Base-by-base conservation (phyloP, 2,888 invertebrate genomes). In the Chloroclystis v-ata region DNA sequence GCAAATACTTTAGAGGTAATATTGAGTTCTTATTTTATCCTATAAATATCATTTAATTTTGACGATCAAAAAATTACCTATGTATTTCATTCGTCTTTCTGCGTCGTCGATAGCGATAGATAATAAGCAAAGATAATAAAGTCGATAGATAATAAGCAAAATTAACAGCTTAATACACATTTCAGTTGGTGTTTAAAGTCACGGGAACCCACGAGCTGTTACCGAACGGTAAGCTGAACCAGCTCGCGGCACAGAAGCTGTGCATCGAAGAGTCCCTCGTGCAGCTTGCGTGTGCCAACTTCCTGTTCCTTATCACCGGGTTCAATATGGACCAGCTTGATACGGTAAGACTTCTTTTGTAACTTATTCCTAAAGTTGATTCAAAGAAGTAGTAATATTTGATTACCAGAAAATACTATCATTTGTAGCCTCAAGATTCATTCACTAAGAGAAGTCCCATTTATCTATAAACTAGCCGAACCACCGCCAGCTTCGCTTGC, bases 291-390 rank as follows among this genome's bases (percentile, higher is more conserved):
- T 93, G 93, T 70, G 81, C 82, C 1, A 92, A 92, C 60, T 56
- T 91, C 0, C 65, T 92, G 9, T 92, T 93, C 63, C 77, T 93
- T 0, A 61, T 93, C 1, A 87, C 85, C 61, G 91, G 91, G 2
- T 90, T 81, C 52, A 77, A 90, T 62, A 75, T 74, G 1, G 80
- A 83, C 11, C 86, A 90, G 57, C 57, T 90, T 0, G 89, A 91
- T 65, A 69, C 67, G 52, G 90, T 90, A 79, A 70, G 2, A 4
- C 3, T 4, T 4, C 2, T 20, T 20, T 20, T 2, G 20, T 5
- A 20, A 20, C n/a, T n/a, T n/a, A n/a, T n/a, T n/a, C n/a, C n/a
- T n/a, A n/a, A n/a, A n/a, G n/a, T n/a, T n/a, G n/a, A n/a, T n/a
- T n/a, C n/a, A n/a, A n/a, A n/a, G n/a, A n/a, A n/a, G n/a, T n/a